Base-by-base conservation (phyloP, 2,888 invertebrate species). In the Fragum sueziense region DNA sequence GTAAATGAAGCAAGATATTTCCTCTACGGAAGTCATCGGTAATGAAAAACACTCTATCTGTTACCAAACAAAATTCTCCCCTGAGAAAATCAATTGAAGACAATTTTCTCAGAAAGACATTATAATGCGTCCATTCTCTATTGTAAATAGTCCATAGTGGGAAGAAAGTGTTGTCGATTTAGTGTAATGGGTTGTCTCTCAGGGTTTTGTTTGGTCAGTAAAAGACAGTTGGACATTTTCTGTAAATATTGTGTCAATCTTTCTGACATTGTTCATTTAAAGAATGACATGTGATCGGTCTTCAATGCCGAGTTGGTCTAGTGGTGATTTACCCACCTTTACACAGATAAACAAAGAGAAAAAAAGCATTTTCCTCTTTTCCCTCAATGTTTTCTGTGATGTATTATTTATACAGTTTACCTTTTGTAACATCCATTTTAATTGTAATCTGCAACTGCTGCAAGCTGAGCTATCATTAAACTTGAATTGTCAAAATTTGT, bases 1-100 rank as follows among this genome's bases (percentile, higher is more conserved):
- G 62, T 62, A 62, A 62, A 62, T 62, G 62, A 62, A 62, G 62
- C 62, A 62, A 62, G 62, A 62, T 62, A 62, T 33, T 62, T 62
- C 62, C 62, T 62, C 33, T 33, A n/a, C 62, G 62, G 62, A 62
- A 62, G 62, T 62, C 6, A 62, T n/a, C 17, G 62, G 62, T 29
- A 34, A 29, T 33, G 62, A 62, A 62, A 61, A 31, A 62, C 62
- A 62, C 62, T 62, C 62, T 62, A 62, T 62, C 62, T 62, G 62
- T 62, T 62, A 33, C 62, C 62, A 33, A 33, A 17, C 62, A 62
- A 62, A 62, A 57, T n/a, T 22, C 29, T 34, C 62, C 31, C 62
- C 2, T 17, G 17, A 34, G 62, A 62, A 62, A 62, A 62, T 62
- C 62, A 62, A 62, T 62, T 62, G 62, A 62, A 62, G 62, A 62